Base-by-base conservation (phyloP, 2,888 invertebrate species). In the Oeneis ivallda region DNA sequence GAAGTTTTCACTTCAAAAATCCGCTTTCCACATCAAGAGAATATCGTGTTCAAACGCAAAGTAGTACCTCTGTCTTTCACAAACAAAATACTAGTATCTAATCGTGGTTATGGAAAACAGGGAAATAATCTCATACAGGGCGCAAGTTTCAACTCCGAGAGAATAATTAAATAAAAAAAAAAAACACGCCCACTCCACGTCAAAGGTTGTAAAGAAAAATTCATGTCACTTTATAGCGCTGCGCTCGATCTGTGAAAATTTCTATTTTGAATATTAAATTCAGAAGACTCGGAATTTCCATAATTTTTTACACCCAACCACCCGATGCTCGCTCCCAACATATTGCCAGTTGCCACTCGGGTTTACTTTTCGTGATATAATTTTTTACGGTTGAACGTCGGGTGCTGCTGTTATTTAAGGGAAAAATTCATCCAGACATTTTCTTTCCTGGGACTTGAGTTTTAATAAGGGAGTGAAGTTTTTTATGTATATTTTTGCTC, bases 191-290 rank as follows among this genome's bases (percentile, higher is more conserved):
- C 54, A 17, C 17, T 47, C 9, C 43, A 52, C 57, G 58, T 63
- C 63, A 63, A 56, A 59, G 59, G 50, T 43, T 60, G 56, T 50
- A 50, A 67, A 60, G 63, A 65, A 62, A 68, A 62, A 56, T 61
- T 53, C 66, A 45, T 58, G 67, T 65, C 53, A 59, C 56, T 49
- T 49, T 53, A 54, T 58, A 62, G 57, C 52, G 62, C 39, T 34
- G 59, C 60, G 37, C 59, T 61, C 69, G 56, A 53, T 47, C 57
- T 59, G 67, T 61, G 66, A 66, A 65, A 69, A 13, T 62, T 65
- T 67, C 63, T 54, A 66, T 71, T 67, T 68, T 65, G 65, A 66
- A 67, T 72, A 71, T 72, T 68, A 71, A 68, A 72, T 66, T n/a
- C n/a, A n/a, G n/a, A n/a, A 70, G 60, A 68, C 56, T 41, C 58